Base-by-base conservation (phyloP, 2,797 vertebrate species). In the Poecilia gillii region DNA sequence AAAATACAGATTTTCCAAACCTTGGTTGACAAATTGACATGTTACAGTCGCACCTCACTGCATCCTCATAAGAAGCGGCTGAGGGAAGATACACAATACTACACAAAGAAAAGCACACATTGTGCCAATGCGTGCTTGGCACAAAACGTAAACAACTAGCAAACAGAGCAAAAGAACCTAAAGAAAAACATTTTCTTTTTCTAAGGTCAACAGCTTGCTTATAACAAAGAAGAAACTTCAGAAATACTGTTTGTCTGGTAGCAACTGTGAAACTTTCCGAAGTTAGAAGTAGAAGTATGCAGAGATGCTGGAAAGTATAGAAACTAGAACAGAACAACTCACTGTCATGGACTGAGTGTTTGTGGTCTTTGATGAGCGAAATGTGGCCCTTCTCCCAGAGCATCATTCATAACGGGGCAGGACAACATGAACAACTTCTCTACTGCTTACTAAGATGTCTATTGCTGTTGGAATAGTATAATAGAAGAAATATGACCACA, bases 251-350 rank as follows among this genome's bases (percentile, higher is more conserved):
- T 76, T 76, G 79, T 91, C 73, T 86, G 79, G 6, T 68, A 82
- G 83, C 85, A 90, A 89, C 81, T 76, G 64, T 46, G 62, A 73
- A 70, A 79, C 49, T 51, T 74, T 45, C 20, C 36, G 4, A 78
- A 71, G 72, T 80, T 49, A 28, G 55, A 77, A 72, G 23, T 25
- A 31, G 59, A 47, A 1, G 45, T 57, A 51, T 7, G 55, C 36
- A 73, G 20, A 45, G 66, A 62, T 28, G 39, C 49, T 64, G 33
- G 39, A 72, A 49, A 39, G 41, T 55, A 78, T 74, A 81, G 81
- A 81, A 57, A 66, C 79, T 66, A 4, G 23, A 33, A 18, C n/a
- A 66, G 41, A 18, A 62, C 73, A 79, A 39, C 51, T 46, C 6
- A 45, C 62, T 47, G 57, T 64, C 79, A 68, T 39, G 51, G 39